Conservation (phyloP, 2,113 vertebrate species). For the Alosa alosa region DNA sequence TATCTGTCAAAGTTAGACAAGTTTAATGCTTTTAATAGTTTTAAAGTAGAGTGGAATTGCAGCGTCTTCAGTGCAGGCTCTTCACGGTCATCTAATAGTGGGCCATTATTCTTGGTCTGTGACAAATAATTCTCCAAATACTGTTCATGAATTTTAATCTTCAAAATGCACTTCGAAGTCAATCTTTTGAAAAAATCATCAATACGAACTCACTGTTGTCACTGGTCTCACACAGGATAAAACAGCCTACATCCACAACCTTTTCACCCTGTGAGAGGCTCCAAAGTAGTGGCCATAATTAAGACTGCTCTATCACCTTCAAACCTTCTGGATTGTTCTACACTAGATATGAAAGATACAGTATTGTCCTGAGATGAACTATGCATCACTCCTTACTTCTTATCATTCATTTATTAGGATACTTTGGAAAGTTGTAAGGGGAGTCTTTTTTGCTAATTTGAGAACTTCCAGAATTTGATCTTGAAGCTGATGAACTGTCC, state of each 20-base stretch:
- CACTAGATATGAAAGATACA: background rate
- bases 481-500: background rate
- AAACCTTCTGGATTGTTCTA: background rate
- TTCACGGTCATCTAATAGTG: background rate
- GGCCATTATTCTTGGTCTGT: constrained; percentile 5
- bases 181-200: background rate
- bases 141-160: background rate
- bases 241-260: background rate
- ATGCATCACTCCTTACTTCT: background rate
- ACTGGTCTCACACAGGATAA: background rate
- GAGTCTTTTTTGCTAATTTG: background rate
- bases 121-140: background rate
- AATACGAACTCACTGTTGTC: background rate
- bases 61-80: background rate
- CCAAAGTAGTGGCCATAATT: background rate
- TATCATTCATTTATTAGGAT: background rate
- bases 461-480: background rate
- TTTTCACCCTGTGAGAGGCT: background rate
- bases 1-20: constrained; percentile 8
- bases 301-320: background rate
- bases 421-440: background rate
- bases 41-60: background rate
- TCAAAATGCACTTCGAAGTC: background rate
- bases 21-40: constrained; percentile 11
- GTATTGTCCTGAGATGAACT: background rate